A percentile compares a stretch with the other conserved stretches of the same genome.
phyloP scores from a whole-genome alignment of 2,797 vertebrate genomes.

The Scyliorhinus canicula region DNA sequence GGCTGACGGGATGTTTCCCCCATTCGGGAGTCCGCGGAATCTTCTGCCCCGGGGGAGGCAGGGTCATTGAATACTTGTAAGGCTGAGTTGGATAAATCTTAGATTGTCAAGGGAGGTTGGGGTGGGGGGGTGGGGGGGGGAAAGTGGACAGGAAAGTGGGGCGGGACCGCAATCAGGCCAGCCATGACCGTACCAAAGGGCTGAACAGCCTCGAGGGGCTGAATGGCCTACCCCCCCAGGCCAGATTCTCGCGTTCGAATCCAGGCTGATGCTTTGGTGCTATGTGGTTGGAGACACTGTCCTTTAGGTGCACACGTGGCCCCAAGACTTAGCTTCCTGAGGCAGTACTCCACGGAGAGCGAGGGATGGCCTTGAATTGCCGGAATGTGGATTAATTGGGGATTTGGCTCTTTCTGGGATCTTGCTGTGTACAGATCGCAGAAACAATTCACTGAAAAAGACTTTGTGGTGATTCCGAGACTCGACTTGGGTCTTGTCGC shows the following conservation, averaged over 20 bases:
- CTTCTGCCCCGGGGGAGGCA: too few relatives aligned
- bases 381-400: neutral
- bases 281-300: neutral
- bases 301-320: neutral
- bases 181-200: neutral
- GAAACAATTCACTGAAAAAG: neutral
- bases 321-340: neutral
- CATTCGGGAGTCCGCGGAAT: too few relatives aligned
- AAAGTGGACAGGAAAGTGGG: neutral
- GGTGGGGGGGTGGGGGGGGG: neutral
- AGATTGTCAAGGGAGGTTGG: neutral
- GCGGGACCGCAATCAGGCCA: neutral
- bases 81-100: neutral
- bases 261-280: neutral
- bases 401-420: neutral
- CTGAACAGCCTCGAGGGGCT: neutral
- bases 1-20: too few relatives aligned
- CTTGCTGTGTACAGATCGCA: neutral
- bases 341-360: neutral
- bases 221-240: neutral
- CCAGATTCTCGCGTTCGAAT: neutral
- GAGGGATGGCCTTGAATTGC: neutral
- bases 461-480: neutral
- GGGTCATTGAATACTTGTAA: neutral
- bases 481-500: neutral